Percentiles rank a stretch among this genome's conserved stretches.
These are phyloP conservation scores for Laspeyria flexula DNA, from an alignment of 2,888 invertebrate species.

Conservation along the genomic window DNA sequence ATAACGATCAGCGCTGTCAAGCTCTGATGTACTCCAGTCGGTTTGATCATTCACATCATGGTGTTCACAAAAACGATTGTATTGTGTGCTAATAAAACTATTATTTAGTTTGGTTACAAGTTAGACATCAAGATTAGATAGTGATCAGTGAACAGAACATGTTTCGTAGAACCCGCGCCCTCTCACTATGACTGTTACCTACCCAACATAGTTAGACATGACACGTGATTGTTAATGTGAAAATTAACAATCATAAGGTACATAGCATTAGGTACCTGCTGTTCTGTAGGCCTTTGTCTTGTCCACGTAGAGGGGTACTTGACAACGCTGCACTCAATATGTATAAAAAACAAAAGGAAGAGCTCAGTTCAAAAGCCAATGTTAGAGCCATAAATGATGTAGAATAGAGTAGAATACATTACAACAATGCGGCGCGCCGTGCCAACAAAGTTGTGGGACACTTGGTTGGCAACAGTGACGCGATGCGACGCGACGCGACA, in stretches of 20 bases:
- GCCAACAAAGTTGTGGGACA: too few relatives aligned
- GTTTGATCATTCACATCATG: constrained; percentile 12
- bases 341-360: too few relatives aligned
- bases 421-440: background rate
- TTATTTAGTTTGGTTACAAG: background rate
- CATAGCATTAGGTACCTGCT: too few relatives aligned
- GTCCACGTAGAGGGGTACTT: too few relatives aligned
- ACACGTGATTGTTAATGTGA: background rate
- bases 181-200: background rate
- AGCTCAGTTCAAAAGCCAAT: too few relatives aligned
- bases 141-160: background rate
- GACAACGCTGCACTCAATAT: too few relatives aligned
- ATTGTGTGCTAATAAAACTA: constrained; percentile 9
- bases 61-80: constrained; percentile 4
- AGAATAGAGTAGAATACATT: too few relatives aligned
- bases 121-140: constrained; percentile 8
- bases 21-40: too few relatives aligned
- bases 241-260: too few relatives aligned
- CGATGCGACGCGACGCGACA: background rate
- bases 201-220: background rate
- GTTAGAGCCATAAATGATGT: too few relatives aligned
- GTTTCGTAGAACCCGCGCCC: background rate
- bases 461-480: constrained; percentile 5
- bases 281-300: too few relatives aligned
- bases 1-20: too few relatives aligned